Conservation (phyloP, 2,113 vertebrate genomes). For the Syngnathus typhle region DNA sequence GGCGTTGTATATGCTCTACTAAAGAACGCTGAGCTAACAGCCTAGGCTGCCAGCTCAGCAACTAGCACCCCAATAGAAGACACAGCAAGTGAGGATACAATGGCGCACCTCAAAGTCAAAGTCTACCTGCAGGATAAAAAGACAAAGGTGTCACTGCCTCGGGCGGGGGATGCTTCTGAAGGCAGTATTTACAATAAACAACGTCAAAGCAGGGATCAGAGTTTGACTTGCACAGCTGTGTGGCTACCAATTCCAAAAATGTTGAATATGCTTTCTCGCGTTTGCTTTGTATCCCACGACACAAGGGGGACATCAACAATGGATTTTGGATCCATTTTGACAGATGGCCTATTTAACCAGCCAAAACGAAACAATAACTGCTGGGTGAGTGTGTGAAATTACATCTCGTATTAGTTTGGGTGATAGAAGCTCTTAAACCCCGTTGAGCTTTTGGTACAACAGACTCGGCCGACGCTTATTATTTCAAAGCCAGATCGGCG, state of each 20-base stretch:
- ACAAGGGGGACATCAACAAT: slow-evolving; percentile 51
- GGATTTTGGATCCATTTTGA: slow-evolving; percentile 16
- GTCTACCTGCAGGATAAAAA: slow-evolving; percentile 22
- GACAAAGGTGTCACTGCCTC: slow-evolving; percentile 13
- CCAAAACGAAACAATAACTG: slow-evolving; percentile 32
- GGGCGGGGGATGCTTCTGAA: slow-evolving; percentile 36
- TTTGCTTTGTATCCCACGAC: slow-evolving; percentile 40
- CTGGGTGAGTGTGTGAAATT: slow-evolving; percentile 30
- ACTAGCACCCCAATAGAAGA: too few species aligned
- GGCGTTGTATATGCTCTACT: too few species aligned
- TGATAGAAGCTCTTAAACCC: slow-evolving; percentile 29
- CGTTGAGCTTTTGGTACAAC: slow-evolving; percentile 12
- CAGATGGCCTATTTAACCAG: slow-evolving; percentile 26
- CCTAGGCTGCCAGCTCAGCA: too few species aligned
- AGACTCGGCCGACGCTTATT: slow-evolving; percentile 17
- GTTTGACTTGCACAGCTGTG: slow-evolving; percentile 60
- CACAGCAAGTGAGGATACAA: background rate
- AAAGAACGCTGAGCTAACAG: too few species aligned
- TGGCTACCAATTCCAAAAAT: slow-evolving; percentile 58
- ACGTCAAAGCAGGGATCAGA: slow-evolving; percentile 44
- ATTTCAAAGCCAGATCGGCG: slow-evolving; percentile 4
- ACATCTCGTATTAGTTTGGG: slow-evolving; percentile 26
- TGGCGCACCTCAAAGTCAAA: background rate
- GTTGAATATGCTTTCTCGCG: slow-evolving; percentile 52
- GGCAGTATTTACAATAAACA: slow-evolving; percentile 59